Evolutionary conservation across 2,797 vertebrate genomes (phyloP).

Genomic region (Xiphophorus birchmanni): DNA sequence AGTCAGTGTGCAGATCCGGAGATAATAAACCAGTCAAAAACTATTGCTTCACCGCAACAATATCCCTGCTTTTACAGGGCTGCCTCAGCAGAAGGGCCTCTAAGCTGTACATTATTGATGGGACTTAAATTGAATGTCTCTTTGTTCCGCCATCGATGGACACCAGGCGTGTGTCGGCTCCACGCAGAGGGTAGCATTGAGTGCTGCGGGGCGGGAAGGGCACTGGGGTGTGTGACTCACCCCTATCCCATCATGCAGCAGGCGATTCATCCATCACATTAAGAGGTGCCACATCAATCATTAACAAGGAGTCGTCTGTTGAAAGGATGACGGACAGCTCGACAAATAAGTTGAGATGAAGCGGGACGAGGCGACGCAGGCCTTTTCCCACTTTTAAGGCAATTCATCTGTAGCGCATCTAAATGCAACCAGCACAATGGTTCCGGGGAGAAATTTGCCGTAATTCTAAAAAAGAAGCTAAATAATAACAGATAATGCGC

Average conservation of each 20-base stretch:
- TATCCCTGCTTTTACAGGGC: conserved; percentile 32
- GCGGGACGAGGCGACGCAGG: conserved; percentile 70
- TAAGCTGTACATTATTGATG: conserved; percentile 81
- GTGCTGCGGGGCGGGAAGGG: conserved; percentile 27
- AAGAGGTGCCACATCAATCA: conserved; percentile 80
- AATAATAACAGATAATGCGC: conserved; percentile 54
- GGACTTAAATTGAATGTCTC: conserved; percentile 73
- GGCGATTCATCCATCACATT: conserved; percentile 78
- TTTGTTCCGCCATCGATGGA: conserved; percentile 74
- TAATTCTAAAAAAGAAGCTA: conserved; percentile 41
- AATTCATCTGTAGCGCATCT: conserved; percentile 53
- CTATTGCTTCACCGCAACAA: conserved; percentile 37
- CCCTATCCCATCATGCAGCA: conserved; percentile 65
- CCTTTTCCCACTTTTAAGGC: conserved; percentile 54
- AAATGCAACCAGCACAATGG: conserved; percentile 44
- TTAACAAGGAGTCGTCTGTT: conserved; percentile 75
- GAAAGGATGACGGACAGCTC: conserved; percentile 77
- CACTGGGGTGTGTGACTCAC: conserved; percentile 51
- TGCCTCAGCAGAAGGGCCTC: conserved; percentile 50
- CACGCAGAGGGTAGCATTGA: conserved; percentile 33
- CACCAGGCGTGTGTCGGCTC: conserved; percentile 63
- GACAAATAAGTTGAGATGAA: conserved; percentile 79
- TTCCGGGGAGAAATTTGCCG: conserved; percentile 40
- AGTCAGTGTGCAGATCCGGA: conserved; percentile 46
- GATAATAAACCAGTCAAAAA: conserved; percentile 57